These are phyloP conservation scores for Drosophila quadrilineata DNA, from an alignment of 1,140 invertebrate species.

Conservation along the genomic window DNA sequence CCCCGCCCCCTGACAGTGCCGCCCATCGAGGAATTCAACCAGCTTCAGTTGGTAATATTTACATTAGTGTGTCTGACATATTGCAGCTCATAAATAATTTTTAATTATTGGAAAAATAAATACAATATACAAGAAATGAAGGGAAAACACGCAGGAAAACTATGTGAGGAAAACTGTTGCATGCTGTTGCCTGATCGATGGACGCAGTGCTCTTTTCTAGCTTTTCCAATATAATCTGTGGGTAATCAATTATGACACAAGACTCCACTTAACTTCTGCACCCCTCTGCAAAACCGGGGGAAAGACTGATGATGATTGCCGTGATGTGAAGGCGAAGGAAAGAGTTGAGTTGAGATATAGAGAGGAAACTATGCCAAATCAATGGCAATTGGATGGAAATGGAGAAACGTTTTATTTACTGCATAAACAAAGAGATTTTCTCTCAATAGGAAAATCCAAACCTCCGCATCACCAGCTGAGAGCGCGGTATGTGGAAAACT, in stretches of 20 bases:
- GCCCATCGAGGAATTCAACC: conserved; percentile 4
- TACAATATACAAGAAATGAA: conserved; percentile 19
- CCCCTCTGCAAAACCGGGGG: too few species aligned
- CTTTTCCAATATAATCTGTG: conserved; percentile 26
- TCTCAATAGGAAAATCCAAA: not conserved
- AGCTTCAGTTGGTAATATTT: conserved; percentile 41
- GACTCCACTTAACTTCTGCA: not conserved
- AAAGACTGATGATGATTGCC: conserved; percentile 7
- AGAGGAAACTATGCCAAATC: conserved; percentile 55
- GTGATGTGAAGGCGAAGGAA: conserved; percentile 23
- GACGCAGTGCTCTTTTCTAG: conserved; percentile 3
- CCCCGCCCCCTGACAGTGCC: conserved; percentile 15
- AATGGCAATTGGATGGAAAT: conserved; percentile 47
- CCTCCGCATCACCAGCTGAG: too few species aligned
- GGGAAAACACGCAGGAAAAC: conserved; percentile 24
- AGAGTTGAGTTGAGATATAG: conserved; percentile 29
- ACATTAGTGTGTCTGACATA: conserved; percentile 63
- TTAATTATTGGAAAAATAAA: conserved; percentile 61
- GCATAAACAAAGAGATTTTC: conserved; percentile 46
- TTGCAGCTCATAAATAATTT: conserved; percentile 70
- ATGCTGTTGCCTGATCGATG: conserved; percentile 39
- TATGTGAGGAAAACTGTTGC: conserved; percentile 24
- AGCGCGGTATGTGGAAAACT: conserved; percentile 32
- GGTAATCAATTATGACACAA: conserved; percentile 42
- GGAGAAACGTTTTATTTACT: conserved; percentile 47